phyloP scores from a whole-genome alignment of 2,888 invertebrate species.

The Himalopsyche anomala region DNA sequence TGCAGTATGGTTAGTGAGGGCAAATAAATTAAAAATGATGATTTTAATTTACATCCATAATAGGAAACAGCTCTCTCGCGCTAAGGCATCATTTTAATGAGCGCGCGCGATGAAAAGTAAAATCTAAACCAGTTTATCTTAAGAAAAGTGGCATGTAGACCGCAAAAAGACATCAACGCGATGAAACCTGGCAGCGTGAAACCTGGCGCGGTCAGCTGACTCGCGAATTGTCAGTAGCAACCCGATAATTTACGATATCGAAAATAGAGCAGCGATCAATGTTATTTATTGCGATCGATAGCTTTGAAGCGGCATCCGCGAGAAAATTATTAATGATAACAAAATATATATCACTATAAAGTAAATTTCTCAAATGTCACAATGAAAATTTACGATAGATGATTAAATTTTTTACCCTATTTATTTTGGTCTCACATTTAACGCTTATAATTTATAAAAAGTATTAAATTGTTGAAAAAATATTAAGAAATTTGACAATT shows the following conservation, averaged over 20 bases:
- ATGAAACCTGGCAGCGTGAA: slow-evolving; percentile 49
- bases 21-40: slow-evolving; percentile 16
- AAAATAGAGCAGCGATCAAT: slow-evolving; percentile 31
- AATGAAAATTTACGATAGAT: no score
- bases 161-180: slow-evolving; percentile 59
- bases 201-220: slow-evolving; percentile 58
- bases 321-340: neutral
- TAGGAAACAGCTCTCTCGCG: slow-evolving; percentile 48
- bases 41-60: slow-evolving; percentile 8
- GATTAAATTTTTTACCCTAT: no score
- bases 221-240: slow-evolving; percentile 2
- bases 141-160: slow-evolving; percentile 45
- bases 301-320: neutral
- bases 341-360: neutral
- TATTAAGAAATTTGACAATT: no score
- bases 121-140: slow-evolving; percentile 55
- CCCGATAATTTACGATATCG: slow-evolving; percentile 42
- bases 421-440: no score
- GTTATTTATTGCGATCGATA: neutral
- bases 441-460: no score
- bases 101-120: slow-evolving; percentile 57
- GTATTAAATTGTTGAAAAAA: no score
- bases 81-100: slow-evolving; percentile 37
- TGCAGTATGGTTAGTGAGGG: neutral
- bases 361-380: no score